Evolutionary conservation across 1,140 invertebrate species (phyloP).

Genomic region (Bacillus rossius): DNA sequence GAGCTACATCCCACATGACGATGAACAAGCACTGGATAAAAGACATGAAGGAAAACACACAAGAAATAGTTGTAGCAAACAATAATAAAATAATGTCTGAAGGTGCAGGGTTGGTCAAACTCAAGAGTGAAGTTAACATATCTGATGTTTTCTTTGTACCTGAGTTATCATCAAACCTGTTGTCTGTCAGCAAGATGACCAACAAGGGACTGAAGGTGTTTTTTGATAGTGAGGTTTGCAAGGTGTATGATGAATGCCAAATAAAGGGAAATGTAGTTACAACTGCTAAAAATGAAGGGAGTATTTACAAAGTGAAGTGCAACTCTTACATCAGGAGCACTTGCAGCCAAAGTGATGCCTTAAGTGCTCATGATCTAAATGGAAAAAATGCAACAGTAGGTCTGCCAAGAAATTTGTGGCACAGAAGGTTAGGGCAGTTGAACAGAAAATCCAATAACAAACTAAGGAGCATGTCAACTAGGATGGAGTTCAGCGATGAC

Average conservation of each 20-base stretch:
- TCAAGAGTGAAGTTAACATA: background rate
- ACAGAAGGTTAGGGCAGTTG: conserved; percentile 16
- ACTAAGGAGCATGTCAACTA: background rate
- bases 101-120: background rate
- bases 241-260: background rate
- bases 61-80: background rate
- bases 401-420: conserved; percentile 3
- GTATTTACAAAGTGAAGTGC: background rate
- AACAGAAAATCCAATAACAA: conserved; percentile 7
- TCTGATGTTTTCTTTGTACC: background rate
- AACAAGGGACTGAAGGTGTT: too few relatives aligned
- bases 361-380: background rate
- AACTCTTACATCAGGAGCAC: background rate
- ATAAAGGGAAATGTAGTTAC: background rate
- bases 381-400: conserved; percentile 1
- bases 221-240: background rate
- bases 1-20: background rate
- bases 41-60: background rate
- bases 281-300: background rate
- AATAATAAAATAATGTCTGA: background rate
- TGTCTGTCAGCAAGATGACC: too few relatives aligned
- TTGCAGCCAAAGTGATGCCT: background rate
- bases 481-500: conserved; percentile 8
- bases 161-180: background rate
- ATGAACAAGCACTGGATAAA: background rate